Conservation (phyloP, 2,888 invertebrate genomes). For the Plebejus argus region DNA sequence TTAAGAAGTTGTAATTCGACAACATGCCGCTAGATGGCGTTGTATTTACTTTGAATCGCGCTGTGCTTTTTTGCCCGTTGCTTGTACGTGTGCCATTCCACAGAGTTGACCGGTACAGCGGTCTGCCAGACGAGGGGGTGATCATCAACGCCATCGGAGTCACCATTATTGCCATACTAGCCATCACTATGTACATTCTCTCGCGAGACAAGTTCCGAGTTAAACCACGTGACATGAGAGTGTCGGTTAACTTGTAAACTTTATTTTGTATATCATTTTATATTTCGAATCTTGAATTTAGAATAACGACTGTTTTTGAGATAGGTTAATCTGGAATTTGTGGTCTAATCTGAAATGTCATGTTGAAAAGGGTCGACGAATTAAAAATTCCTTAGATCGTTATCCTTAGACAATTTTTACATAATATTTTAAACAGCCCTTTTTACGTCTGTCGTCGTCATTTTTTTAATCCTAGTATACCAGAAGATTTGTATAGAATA, state of each 20-base stretch:
- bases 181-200: constrained; percentile 84
- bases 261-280: neutral
- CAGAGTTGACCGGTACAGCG: constrained; percentile 78
- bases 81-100: constrained; percentile 65
- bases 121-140: constrained; percentile 83
- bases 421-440: neutral
- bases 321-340: neutral
- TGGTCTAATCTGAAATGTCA: neutral
- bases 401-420: neutral
- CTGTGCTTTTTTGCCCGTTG: constrained; percentile 43
- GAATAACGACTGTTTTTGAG: neutral
- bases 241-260: constrained; percentile 79
- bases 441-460: neutral
- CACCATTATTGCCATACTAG: constrained; percentile 82
- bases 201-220: constrained; percentile 80
- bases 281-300: neutral
- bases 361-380: neutral
- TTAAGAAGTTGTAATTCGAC: neutral
- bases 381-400: neutral
- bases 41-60: constrained; percentile 34
- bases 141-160: constrained; percentile 86
- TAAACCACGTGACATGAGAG: constrained; percentile 77
- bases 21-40: neutral
- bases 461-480: neutral
- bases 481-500: neutral